phyloP scores from a whole-genome alignment of 2,888 invertebrate species.

The Cyclophora albipunctata region DNA sequence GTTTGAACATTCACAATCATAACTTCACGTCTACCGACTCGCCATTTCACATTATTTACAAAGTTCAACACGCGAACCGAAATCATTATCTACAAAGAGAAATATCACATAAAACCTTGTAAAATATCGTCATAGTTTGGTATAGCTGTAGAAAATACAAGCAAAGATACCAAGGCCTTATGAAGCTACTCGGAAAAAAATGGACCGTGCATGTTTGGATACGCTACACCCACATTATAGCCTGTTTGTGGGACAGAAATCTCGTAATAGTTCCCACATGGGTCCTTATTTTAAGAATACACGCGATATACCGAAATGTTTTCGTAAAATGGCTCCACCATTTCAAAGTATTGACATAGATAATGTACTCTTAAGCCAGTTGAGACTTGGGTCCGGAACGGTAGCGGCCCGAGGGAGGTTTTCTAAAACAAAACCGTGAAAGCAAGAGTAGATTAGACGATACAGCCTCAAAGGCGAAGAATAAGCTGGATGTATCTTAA shows the following conservation, averaged over 20 bases:
- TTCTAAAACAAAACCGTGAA: conserved; percentile 59
- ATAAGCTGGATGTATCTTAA: conserved; percentile 40
- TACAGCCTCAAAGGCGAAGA: conserved; percentile 43
- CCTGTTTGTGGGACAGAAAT: conserved; percentile 50
- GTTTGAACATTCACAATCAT: conserved; percentile 14
- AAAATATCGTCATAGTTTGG: conserved; percentile 6
- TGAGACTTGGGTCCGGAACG: conserved; percentile 28
- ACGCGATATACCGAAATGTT: conserved; percentile 64
- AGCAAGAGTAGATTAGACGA: conserved; percentile 54
- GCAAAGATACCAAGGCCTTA: conserved; percentile 11
- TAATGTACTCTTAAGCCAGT: conserved; percentile 51
- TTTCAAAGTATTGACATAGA: conserved; percentile 65
- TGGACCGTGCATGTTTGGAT: conserved; percentile 23
- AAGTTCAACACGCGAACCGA: conserved; percentile 12
- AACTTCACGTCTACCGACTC: conserved; percentile 12
- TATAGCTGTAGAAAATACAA: conserved; percentile 2
- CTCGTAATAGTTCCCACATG: conserved; percentile 61
- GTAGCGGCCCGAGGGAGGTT: conserved; percentile 42
- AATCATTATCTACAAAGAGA: conserved; percentile 5
- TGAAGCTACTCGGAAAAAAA: conserved; percentile 30
- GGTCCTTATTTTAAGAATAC: conserved; percentile 59
- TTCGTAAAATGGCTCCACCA: conserved; percentile 58
- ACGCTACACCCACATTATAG: conserved; percentile 35
- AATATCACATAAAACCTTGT: conserved; percentile 2
- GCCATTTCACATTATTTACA: conserved; percentile 12